Evolutionary conservation across 1,140 invertebrate genomes (phyloP).

Genomic region (Lutraria rhynchaena): DNA sequence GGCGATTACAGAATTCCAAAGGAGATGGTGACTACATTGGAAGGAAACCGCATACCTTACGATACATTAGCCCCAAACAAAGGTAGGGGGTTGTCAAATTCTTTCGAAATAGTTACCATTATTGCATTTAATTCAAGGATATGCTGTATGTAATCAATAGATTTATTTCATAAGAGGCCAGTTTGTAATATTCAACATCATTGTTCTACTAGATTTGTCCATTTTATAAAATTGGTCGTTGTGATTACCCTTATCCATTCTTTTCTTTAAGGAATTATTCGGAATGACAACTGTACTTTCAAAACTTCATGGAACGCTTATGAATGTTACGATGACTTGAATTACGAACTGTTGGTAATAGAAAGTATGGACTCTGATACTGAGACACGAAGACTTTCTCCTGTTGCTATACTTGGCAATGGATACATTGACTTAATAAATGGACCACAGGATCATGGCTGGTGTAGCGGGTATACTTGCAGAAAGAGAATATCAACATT

Average conservation of each 20-base stretch:
- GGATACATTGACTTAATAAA: slow-evolving; percentile 81
- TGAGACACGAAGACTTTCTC: slow-evolving; percentile 78
- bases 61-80: slow-evolving; percentile 64
- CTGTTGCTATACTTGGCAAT: slow-evolving; percentile 76
- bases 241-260: too few species aligned
- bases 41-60: slow-evolving; percentile 34
- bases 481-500: slow-evolving; percentile 79
- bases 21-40: slow-evolving; percentile 65
- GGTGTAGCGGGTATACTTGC: slow-evolving; percentile 77
- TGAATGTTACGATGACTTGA: slow-evolving; percentile 65
- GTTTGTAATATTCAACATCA: too few species aligned
- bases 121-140: too few species aligned
- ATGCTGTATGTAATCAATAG: too few species aligned
- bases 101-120: too few species aligned
- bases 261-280: slow-evolving; percentile 34
- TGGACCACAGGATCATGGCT: slow-evolving; percentile 78
- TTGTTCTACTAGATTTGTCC: too few species aligned
- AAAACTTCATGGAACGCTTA: slow-evolving; percentile 74
- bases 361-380: slow-evolving; percentile 81
- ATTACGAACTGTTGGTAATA: slow-evolving; percentile 76
- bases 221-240: too few species aligned
- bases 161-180: too few species aligned
- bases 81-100: too few species aligned
- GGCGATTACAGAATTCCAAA: slow-evolving; percentile 80
- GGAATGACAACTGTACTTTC: slow-evolving; percentile 68